Conservation (phyloP, 37 sponge, comb jelly and placozoan species). For the Theonella swinhoei region DNA sequence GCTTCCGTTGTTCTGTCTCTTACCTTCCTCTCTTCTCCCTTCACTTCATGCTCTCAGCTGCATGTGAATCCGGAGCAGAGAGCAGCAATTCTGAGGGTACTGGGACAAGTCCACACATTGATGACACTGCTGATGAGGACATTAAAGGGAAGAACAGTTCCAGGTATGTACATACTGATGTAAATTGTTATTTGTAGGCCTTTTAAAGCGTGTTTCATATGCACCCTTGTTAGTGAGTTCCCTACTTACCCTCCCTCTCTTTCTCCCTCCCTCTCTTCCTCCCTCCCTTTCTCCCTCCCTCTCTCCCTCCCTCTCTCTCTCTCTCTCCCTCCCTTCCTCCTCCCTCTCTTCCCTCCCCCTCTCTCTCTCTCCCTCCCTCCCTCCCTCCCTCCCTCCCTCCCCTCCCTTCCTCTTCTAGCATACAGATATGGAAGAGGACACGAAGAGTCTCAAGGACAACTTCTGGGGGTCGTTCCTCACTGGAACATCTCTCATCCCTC, state of each 20-base stretch:
- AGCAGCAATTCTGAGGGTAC: conserved; percentile 60
- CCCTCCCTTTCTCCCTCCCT: conserved; percentile 1
- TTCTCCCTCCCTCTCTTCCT: neutral
- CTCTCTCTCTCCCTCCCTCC: neutral
- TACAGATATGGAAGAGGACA: conserved; percentile 68
- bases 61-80: neutral
- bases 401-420: neutral
- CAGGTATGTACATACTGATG: neutral
- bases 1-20: too few species aligned
- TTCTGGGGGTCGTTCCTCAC: conserved; percentile 69
- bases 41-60: neutral
- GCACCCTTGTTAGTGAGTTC: neutral
- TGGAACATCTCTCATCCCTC: conserved; percentile 68
- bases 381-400: neutral
- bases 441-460: conserved; percentile 66
- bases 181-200: neutral
- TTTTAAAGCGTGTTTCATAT: neutral
- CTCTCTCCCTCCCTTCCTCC: neutral
- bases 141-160: conserved; percentile 20
- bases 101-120: conserved; percentile 85
- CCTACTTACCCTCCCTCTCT: neutral
- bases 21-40: neutral
- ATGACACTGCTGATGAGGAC: conserved; percentile 64
- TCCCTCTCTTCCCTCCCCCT: neutral
- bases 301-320: neutral